Evolutionary conservation across 2,797 vertebrate species (phyloP).

Genomic region (Nyctibius grandis): DNA sequence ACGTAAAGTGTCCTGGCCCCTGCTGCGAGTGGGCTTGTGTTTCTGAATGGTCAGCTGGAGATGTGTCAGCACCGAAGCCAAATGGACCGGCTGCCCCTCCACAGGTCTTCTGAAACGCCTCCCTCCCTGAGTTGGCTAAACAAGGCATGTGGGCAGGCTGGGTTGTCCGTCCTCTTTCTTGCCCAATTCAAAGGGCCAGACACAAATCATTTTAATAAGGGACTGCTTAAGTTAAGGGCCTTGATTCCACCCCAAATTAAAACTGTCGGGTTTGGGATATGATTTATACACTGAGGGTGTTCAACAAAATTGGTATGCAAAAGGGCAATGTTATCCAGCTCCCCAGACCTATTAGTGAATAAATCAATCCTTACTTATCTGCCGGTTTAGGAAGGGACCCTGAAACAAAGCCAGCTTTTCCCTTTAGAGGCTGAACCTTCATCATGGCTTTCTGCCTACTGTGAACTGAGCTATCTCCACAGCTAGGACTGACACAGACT

Average conservation of each 20-base stretch:
- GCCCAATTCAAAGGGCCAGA: background rate
- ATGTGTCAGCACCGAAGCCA: accelerated
- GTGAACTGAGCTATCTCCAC: background rate
- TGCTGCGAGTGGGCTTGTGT: background rate
- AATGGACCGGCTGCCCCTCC: background rate
- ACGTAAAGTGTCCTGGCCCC: background rate
- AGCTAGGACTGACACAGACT: accelerated
- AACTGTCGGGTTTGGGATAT: background rate
- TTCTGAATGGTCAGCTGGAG: background rate
- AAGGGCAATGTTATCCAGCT: background rate
- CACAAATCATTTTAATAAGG: background rate
- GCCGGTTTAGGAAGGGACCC: background rate
- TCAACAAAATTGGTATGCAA: background rate
- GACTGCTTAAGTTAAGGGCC: background rate
- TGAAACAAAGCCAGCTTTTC: background rate
- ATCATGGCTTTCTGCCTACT: background rate
- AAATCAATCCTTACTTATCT: background rate
- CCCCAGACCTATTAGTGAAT: background rate
- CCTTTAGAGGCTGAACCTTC: background rate
- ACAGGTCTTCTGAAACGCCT: background rate
- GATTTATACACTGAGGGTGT: background rate
- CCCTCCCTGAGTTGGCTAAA: background rate
- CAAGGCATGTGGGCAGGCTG: background rate
- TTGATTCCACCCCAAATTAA: background rate
- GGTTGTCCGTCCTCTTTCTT: no score